A percentile compares a stretch with the other conserved stretches of the same genome.
phyloP scores from a whole-genome alignment of 2,888 invertebrate species.

The Lymantria monacha region DNA sequence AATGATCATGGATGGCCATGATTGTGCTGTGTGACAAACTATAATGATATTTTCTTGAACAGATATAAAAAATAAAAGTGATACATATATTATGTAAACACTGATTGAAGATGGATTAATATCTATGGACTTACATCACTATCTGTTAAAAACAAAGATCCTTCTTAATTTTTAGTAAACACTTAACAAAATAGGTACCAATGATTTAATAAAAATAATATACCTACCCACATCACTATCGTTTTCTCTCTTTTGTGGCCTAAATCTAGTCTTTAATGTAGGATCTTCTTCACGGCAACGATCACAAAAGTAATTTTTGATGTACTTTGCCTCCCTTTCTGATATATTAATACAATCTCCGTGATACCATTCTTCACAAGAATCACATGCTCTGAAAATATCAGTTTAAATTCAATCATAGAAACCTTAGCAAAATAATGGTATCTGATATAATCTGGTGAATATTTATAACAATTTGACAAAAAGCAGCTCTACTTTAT shows the following conservation, averaged over 20 bases:
- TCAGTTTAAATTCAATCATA: background rate
- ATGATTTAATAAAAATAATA: background rate
- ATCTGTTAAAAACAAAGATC: slow-evolving; percentile 6
- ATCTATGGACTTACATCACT: slow-evolving; percentile 8
- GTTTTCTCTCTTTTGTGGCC: slow-evolving; percentile 76
- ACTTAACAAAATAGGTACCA: background rate
- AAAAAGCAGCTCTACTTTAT: too few species aligned
- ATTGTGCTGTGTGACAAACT: too few species aligned
- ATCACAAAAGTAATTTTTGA: slow-evolving; percentile 96
- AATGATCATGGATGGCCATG: too few species aligned
- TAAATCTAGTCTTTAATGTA: slow-evolving; percentile 84
- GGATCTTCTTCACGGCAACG: slow-evolving; percentile 92
- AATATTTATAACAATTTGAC: too few species aligned
- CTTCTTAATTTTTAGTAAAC: background rate
- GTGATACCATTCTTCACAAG: slow-evolving; percentile 99
- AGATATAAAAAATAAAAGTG: background rate
- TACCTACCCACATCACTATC: slow-evolving; percentile 62
- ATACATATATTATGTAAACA: background rate
- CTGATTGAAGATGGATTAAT: background rate
- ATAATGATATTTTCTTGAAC: too few species aligned
- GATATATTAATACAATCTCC: slow-evolving; percentile 98
- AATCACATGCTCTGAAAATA: slow-evolving; percentile 93
- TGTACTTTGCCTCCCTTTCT: slow-evolving; percentile 94
- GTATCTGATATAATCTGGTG: too few species aligned
- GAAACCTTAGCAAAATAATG: background rate